A percentile compares a stretch with the other conserved stretches of the same genome.
Evolutionary conservation across 2,888 invertebrate species (phyloP).

Genomic region (Mimas tiliae): DNA sequence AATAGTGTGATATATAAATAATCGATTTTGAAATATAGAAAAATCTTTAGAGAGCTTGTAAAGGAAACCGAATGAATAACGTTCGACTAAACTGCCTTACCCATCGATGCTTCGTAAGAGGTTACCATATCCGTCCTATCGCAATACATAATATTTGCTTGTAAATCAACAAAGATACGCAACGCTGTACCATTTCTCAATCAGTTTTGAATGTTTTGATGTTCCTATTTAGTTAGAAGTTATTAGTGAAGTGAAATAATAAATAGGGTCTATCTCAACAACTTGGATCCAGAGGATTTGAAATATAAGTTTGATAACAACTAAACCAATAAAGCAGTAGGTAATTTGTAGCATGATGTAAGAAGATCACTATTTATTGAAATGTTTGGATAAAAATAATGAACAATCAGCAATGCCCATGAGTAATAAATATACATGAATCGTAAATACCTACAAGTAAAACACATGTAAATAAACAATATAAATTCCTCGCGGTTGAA

Average conservation of each 20-base stretch:
- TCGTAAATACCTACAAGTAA: not conserved
- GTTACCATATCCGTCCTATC: constrained; percentile 1
- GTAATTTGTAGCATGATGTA: no score
- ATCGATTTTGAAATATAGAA: constrained; percentile 54
- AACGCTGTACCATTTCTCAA: not conserved
- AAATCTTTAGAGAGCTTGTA: constrained; percentile 55
- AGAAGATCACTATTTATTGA: no score
- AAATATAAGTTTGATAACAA: no score
- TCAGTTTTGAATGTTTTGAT: not conserved
- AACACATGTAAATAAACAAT: not conserved
- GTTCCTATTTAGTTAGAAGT: no score
- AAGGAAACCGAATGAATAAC: constrained; percentile 50
- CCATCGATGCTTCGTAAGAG: constrained; percentile 17
- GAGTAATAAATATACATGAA: not conserved
- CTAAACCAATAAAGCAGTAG: no score
- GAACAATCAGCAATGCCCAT: no score
- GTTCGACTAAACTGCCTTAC: constrained; percentile 24
- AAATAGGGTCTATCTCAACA: no score
- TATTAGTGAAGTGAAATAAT: no score
- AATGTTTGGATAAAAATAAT: no score
- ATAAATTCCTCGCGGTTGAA: constrained; percentile 1
- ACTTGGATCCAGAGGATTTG: no score
- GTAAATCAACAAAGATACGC: constrained; percentile 16
- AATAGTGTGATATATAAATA: constrained; percentile 40
- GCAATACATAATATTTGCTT: constrained; percentile 20